A percentile compares a stretch with the other conserved stretches of the same genome.
These are phyloP conservation scores for Mimas tiliae DNA, from an alignment of 2,888 invertebrate genomes.

Conservation along the genomic window DNA sequence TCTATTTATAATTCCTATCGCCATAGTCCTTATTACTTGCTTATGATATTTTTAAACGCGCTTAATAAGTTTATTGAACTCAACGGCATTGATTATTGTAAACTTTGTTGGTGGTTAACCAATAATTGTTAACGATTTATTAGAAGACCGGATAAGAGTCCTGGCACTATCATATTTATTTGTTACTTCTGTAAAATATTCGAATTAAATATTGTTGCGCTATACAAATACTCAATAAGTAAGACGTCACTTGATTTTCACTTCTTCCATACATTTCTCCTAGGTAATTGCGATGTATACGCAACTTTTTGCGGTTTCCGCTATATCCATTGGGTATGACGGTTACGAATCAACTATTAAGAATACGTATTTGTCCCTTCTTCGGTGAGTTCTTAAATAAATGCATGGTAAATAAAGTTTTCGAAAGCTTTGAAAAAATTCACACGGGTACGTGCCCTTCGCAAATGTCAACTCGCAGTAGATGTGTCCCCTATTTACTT, in stretches of 20 bases:
- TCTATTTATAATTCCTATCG: neutral
- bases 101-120: conserved; percentile 23
- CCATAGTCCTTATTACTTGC: too few relatives aligned
- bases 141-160: neutral
- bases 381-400: conserved; percentile 48
- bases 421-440: conserved; percentile 49
- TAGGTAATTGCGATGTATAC: conserved; percentile 65
- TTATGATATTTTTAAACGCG: conserved; percentile 31
- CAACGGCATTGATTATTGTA: conserved; percentile 33
- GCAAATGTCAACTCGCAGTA: conserved; percentile 38
- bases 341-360: conserved; percentile 75
- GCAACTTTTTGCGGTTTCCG: conserved; percentile 84
- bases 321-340: conserved; percentile 76
- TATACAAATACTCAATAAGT: neutral
- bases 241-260: conserved; percentile 2
- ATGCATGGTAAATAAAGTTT: conserved; percentile 41
- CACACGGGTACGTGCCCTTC: conserved; percentile 63
- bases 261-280: conserved; percentile 26
- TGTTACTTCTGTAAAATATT: neutral
- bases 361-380: conserved; percentile 63
- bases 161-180: neutral
- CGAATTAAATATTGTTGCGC: neutral
- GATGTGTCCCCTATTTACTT: conserved; percentile 12
- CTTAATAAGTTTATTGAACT: conserved; percentile 40
- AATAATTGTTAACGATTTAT: conserved; percentile 1